Evolutionary conservation across 2,113 vertebrate genomes (phyloP).

Genomic region (Alectura lathami): DNA sequence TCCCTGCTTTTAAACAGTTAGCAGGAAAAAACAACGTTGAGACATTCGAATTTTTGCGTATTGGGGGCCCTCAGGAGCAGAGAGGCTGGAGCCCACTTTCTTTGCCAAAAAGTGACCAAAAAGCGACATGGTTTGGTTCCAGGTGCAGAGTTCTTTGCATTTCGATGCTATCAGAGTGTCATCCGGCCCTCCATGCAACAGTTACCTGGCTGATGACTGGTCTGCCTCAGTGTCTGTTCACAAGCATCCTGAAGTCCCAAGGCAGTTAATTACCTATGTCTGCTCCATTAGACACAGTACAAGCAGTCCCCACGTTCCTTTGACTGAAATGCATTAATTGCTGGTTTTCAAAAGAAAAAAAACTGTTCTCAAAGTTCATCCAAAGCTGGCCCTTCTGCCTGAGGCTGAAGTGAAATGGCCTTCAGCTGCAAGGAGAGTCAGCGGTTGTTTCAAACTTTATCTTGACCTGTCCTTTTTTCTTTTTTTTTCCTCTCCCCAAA

Average conservation of each 20-base stretch:
- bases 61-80: not conserved
- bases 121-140: constrained; percentile 6
- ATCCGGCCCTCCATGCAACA: not conserved
- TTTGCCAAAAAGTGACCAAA: not conserved
- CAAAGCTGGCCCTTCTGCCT: constrained; percentile 6
- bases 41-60: not conserved
- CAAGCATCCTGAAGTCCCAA: not conserved
- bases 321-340: constrained; percentile 11
- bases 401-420: not conserved
- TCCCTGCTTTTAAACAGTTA: not conserved
- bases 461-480: not conserved
- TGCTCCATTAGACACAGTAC: not conserved
- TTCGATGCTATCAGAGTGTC: not conserved
- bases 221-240: not conserved
- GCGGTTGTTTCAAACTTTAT: not conserved
- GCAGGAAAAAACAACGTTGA: not conserved
- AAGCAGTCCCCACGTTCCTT: not conserved
- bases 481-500: not conserved
- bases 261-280: not conserved
- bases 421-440: not conserved
- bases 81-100: not conserved
- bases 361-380: not conserved
- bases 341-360: constrained; percentile 32
- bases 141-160: not conserved
- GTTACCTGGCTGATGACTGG: not conserved